These are phyloP conservation scores for Perizoma flavofasciatum DNA, from an alignment of 2,888 invertebrate genomes.

Conservation along the genomic window DNA sequence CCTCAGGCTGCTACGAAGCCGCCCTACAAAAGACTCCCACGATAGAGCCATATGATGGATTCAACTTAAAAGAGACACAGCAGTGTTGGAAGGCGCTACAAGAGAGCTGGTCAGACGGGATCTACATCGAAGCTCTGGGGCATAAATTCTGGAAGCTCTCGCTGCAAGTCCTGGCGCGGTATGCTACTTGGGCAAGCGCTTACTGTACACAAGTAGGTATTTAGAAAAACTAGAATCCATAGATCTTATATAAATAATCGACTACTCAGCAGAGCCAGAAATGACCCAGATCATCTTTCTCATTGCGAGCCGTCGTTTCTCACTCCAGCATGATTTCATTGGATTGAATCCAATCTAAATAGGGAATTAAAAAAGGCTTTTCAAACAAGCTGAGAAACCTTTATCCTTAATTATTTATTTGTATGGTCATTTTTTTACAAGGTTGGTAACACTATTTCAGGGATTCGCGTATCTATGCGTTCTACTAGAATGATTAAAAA, in stretches of 20 bases:
- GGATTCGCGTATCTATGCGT: background rate
- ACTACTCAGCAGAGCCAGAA: no score
- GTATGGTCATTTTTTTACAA: no score
- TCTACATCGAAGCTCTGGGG: slow-evolving; percentile 90
- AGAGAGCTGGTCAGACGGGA: slow-evolving; percentile 90
- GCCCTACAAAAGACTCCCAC: slow-evolving; percentile 62
- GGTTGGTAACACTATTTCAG: background rate
- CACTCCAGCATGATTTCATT: no score
- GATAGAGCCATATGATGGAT: slow-evolving; percentile 59
- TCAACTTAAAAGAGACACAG: slow-evolving; percentile 75
- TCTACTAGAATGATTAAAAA: slow-evolving; percentile 1
- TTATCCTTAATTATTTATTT: no score
- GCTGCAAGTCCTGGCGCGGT: slow-evolving; percentile 92
- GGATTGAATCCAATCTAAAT: no score
- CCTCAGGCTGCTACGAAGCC: slow-evolving; percentile 70
- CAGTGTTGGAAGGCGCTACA: slow-evolving; percentile 76
- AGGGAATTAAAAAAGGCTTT: no score
- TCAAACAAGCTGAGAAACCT: no score
- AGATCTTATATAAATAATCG: no score
- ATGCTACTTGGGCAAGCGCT: slow-evolving; percentile 87
- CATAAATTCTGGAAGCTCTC: slow-evolving; percentile 95
- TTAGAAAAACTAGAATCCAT: no score
- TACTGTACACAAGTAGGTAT: slow-evolving; percentile 68
- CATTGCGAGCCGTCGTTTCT: no score
- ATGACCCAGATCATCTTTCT: no score